phyloP scores from a whole-genome alignment of 2,113 vertebrate genomes.

The Illadopsis cleaveri region DNA sequence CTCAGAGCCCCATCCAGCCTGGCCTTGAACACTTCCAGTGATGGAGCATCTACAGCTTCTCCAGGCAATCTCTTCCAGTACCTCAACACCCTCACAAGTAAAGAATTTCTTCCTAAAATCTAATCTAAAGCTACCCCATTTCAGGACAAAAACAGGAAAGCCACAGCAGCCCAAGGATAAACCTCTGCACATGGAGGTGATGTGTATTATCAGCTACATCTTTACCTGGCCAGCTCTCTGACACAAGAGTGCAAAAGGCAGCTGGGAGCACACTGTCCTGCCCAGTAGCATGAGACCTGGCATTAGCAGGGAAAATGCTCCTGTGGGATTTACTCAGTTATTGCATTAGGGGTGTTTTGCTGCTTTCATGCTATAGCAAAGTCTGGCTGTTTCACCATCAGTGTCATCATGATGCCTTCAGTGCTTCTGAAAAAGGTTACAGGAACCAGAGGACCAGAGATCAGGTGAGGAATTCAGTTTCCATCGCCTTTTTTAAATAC shows the following conservation, averaged over 20 bases:
- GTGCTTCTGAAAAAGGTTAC: not conserved
- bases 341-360: not conserved
- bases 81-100: not conserved
- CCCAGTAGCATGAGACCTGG: not conserved
- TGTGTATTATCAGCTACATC: not conserved
- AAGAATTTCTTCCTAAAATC: not conserved
- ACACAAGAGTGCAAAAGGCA: not conserved
- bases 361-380: not conserved
- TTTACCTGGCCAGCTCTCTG: not conserved
- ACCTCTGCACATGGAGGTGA: not conserved
- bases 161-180: not conserved
- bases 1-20: not conserved
- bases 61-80: not conserved
- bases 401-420: not conserved
- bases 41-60: not conserved
- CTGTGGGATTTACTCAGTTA: not conserved
- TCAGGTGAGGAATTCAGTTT: slow-evolving; percentile 11
- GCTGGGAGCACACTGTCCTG: not conserved
- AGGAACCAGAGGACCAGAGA: not conserved
- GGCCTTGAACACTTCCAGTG: not conserved
- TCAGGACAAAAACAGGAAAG: not conserved
- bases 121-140: not conserved
- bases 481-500: not conserved
- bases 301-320: not conserved
- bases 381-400: not conserved